Evolutionary conservation across 1,140 invertebrate species (phyloP), one percentile per base, ranked within the genome.

Genomic region (Panagrolaimus sp.): DNA sequence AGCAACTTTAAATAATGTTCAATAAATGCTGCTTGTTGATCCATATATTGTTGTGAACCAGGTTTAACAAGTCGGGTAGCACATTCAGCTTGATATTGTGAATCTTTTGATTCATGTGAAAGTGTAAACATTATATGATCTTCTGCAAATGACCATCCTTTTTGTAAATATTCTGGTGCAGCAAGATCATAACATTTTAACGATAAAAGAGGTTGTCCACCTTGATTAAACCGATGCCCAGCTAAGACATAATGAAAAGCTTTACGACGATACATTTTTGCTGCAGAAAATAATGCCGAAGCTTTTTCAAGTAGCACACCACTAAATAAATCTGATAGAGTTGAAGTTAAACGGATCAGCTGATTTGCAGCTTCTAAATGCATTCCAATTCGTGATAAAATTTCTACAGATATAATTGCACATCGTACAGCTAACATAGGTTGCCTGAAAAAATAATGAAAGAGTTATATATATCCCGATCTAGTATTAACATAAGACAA

Each of bases 401-500:
- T 51, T 63, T 46, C 27, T 11, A 44, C 44, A 14, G 46, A 47
- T 43, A 74, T 44, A 16, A 75, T 74, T 8, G 66, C 42, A 42
- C 64, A 62, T 14, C 73, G 70, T 4, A 74, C 25, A 8, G 73
- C 73, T 2, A 74, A 47, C 45, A 77, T 42, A 11, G 73, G 73
- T 16, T 74, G 64, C 16, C 72, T 73, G n/a, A 38, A 69, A 73
- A 65, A 23, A 38, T 20, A 48, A 9, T 67, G 66, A 14, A 63
- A 31, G 2, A 27, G 13, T 4, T n/a, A 5, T 67, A 27, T 4
- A 14, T 66, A 67, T 63, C 23, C 7, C 8, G 14, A 45, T 9
- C 0, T 45, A 9, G n/a, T 23, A 66, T 66, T 51, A 7, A 51
- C 11, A 0, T 20, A 9, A 14, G 16, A 9, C 64, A 66, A 47